Base-by-base conservation (phyloP, 2,888 invertebrate species). In the Lysandra coridon region DNA sequence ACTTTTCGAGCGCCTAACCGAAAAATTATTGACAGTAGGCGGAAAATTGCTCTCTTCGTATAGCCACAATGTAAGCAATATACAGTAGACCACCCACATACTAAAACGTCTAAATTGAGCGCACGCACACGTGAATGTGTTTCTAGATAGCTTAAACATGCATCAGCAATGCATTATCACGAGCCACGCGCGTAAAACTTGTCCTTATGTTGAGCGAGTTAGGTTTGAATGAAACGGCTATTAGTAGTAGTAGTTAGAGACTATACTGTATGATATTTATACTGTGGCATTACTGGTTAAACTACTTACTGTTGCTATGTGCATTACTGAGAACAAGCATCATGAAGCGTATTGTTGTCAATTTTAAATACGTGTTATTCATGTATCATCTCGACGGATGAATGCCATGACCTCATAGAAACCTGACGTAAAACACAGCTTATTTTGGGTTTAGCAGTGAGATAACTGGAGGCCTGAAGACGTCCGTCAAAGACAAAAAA, bases 1-100 rank as follows among this genome's bases (percentile, higher is more conserved):
- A 76, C 53, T 33, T 76, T 76, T 75, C 75, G 12, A 75, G 49
- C 57, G 76, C 53, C 76, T 76, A 53, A 53, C 75, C 53, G 75
- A 75, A 75, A 75, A 23, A 75, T n/a, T 53, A 76, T 30, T 75
- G 23, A 53, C 30, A 76, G 57, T 76, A 76, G 76, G 76, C 76
- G 76, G 76, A 76, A 76, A 57, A 75, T 75, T 53, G 5, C 30
- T 75, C 23, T 49, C 30, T 14, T 69, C 4, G 69, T 33, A 12
- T 37, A 30, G 1, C 4, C 17, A 57, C 53, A 57, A 57, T 17
- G 4, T 57, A 57, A 57, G 17, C 53, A 57, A 17, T 57, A 57
- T 57, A 57, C 62, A 57, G 53, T 57, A 57, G 17, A 57, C 14
- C 53, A 17, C 4, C 53, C 17, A 0, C 14, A 57, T 4, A 57